A percentile compares a stretch with the other conserved stretches of the same genome.
These are phyloP conservation scores for Acronicta leporina DNA, from an alignment of 2,888 invertebrate genomes.

Conservation along the genomic window DNA sequence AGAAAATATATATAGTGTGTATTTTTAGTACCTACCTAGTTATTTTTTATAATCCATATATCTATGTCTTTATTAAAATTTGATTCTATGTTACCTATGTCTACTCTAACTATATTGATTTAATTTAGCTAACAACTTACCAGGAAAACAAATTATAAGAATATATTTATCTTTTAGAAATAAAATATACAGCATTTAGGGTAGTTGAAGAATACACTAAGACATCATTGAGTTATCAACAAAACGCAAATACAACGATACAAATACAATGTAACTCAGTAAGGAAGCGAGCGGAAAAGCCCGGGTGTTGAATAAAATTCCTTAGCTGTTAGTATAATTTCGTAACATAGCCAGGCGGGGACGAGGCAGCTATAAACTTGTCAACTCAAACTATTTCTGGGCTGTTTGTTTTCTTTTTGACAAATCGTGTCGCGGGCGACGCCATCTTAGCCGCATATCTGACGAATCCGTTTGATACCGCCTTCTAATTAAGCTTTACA, in stretches of 20 bases:
- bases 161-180: too few relatives aligned
- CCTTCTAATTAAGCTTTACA: conserved; percentile 49
- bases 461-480: conserved; percentile 47
- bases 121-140: too few relatives aligned
- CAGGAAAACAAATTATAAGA: too few relatives aligned
- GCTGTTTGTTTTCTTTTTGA: conserved; percentile 86
- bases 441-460: conserved; percentile 78
- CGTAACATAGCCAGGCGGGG: conserved; percentile 61
- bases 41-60: too few relatives aligned
- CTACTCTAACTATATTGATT: too few relatives aligned
- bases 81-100: too few relatives aligned
- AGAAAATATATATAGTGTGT: too few relatives aligned
- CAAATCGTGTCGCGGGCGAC: conserved; percentile 80
- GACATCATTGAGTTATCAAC: conserved; percentile 46
- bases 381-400: conserved; percentile 86
- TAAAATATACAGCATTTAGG: too few relatives aligned
- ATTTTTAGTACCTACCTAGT: too few relatives aligned
- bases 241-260: conserved; percentile 37
- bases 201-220: conserved; percentile 20
- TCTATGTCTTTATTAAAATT: too few relatives aligned
- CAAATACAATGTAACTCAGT: conserved; percentile 63
- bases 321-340: conserved; percentile 70
- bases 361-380: conserved; percentile 82
- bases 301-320: conserved; percentile 71
- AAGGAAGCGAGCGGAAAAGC: conserved; percentile 61